Evolutionary conservation across 2,888 invertebrate species (phyloP).

Genomic region (Dioctria linearis): DNA sequence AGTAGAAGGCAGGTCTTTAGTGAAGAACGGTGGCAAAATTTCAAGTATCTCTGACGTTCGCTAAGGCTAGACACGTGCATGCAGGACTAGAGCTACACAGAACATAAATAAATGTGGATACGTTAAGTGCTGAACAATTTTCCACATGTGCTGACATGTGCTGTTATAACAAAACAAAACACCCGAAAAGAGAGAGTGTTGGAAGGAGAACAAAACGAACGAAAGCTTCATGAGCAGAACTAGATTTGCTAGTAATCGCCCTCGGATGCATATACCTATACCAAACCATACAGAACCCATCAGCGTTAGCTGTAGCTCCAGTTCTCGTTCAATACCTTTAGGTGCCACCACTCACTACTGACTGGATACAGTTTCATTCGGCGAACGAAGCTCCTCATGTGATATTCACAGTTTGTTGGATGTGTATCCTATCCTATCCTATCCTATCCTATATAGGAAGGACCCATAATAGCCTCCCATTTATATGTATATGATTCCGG

Average conservation of each 20-base stretch:
- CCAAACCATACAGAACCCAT: background rate
- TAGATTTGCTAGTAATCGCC: conserved; percentile 45
- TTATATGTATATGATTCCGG: conserved; percentile 4
- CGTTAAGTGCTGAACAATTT: conserved; percentile 60
- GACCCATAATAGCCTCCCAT: conserved; percentile 24
- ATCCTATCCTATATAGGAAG: conserved; percentile 22
- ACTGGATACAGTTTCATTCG: conserved; percentile 32
- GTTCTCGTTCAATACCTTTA: conserved; percentile 17
- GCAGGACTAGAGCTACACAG: conserved; percentile 25
- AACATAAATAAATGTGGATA: conserved; percentile 57
- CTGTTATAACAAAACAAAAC: conserved; percentile 57
- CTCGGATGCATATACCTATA: conserved; percentile 26
- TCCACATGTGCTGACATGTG: conserved; percentile 60
- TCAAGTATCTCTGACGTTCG: background rate
- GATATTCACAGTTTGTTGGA: conserved; percentile 6
- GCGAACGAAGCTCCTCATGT: conserved; percentile 17
- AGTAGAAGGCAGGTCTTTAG: background rate
- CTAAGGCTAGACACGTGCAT: background rate
- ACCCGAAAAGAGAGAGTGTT: background rate
- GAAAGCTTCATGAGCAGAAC: conserved; percentile 7
- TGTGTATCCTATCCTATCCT: background rate
- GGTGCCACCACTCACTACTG: too few relatives aligned
- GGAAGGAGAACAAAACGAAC: conserved; percentile 42
- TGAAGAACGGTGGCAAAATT: conserved; percentile 18
- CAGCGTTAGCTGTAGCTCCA: background rate